A percentile compares a stretch with the other conserved stretches of the same genome.
These are phyloP conservation scores for Pollenia labialis DNA, from an alignment of 2,888 invertebrate species.

Conservation along the genomic window DNA sequence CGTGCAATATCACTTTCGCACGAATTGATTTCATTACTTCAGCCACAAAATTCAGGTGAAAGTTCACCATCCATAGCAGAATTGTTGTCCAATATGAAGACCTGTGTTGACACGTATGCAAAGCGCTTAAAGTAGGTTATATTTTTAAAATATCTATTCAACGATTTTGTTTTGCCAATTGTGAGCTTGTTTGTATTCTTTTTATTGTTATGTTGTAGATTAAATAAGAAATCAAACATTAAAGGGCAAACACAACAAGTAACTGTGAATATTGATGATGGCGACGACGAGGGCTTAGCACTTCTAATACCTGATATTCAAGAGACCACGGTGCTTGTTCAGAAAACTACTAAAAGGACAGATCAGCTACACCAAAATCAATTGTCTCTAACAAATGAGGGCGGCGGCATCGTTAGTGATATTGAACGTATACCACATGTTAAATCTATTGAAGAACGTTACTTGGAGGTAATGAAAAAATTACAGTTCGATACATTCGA, in stretches of 20 bases:
- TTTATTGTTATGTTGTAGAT: constrained; percentile 81
- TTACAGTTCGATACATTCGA: constrained; percentile 96
- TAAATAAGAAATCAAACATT: constrained; percentile 87
- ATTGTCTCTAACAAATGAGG: constrained; percentile 57
- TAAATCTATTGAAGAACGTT: constrained; percentile 89
- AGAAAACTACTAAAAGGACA: constrained; percentile 81
- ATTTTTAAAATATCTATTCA: neutral
- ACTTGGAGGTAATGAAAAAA: constrained; percentile 94
- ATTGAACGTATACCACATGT: constrained; percentile 85
- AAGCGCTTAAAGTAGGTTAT: constrained; percentile 90
- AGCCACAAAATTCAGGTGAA: constrained; percentile 85
- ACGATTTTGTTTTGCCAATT: neutral
- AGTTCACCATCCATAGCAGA: constrained; percentile 89
- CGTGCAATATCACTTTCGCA: constrained; percentile 89
- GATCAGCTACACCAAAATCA: constrained; percentile 79
- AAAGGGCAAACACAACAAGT: constrained; percentile 84
- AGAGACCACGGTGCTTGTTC: constrained; percentile 84
- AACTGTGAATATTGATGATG: constrained; percentile 86
- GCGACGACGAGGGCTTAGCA: constrained; percentile 95
- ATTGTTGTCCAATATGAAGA: constrained; percentile 93
- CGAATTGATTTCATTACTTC: constrained; percentile 87
- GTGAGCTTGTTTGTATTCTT: neutral
- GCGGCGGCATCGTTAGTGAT: constrained; percentile 72
- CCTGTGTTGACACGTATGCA: constrained; percentile 96
- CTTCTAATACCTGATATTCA: constrained; percentile 96